phyloP scores from a whole-genome alignment of 2,113 vertebrate species.

The Thunnus thynnus region DNA sequence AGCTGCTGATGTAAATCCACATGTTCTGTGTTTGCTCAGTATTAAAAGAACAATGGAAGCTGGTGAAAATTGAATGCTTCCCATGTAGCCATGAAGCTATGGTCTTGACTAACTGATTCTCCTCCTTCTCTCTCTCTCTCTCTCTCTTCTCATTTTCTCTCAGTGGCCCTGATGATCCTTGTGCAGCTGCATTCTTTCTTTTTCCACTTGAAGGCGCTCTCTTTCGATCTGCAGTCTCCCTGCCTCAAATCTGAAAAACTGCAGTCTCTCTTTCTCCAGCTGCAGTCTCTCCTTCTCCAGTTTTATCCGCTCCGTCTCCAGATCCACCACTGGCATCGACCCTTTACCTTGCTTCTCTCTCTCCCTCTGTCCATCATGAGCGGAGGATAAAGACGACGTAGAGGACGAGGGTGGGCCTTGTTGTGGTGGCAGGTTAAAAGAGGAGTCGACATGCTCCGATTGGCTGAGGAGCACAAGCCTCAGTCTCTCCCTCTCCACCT shows the following conservation, averaged over 20 bases:
- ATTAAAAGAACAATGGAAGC: not conserved
- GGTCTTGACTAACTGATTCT: no score
- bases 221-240: slow-evolving; percentile 95
- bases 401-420: slow-evolving; percentile 76
- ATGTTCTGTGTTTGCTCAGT: slow-evolving; percentile 11
- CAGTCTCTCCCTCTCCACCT: slow-evolving; percentile 91
- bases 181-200: slow-evolving; percentile 93
- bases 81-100: no score
- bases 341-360: slow-evolving; percentile 45
- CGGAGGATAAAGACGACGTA: slow-evolving; percentile 47
- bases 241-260: slow-evolving; percentile 93
- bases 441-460: slow-evolving; percentile 80
- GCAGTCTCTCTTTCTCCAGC: slow-evolving; percentile 93
- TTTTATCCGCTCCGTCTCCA: slow-evolving; percentile 92
- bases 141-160: slow-evolving; percentile 6
- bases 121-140: not conserved
- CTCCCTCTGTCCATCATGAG: slow-evolving; percentile 47
- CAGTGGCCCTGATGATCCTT: slow-evolving; percentile 81
- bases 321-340: slow-evolving; percentile 85
- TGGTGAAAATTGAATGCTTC: not conserved
- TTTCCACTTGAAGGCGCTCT: slow-evolving; percentile 94
- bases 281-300: slow-evolving; percentile 93
- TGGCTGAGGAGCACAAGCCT: slow-evolving; percentile 85
- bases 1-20: not conserved
- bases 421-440: slow-evolving; percentile 62